Base-by-base conservation (phyloP, 2,797 vertebrate genomes). In the Anguilla pacifica region DNA sequence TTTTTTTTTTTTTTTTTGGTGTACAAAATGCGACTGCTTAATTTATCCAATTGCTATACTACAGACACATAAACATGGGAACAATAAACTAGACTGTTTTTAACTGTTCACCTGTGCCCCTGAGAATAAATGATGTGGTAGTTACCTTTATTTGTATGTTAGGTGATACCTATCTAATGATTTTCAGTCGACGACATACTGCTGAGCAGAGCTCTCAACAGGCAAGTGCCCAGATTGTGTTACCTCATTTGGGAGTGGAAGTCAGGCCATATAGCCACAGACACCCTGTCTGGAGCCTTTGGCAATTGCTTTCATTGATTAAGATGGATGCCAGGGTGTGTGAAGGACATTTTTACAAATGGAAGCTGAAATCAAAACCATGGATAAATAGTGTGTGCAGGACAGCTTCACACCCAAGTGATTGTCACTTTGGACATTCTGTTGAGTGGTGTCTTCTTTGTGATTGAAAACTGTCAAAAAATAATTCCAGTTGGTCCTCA, bases 391-490 rank as follows among this genome's bases (percentile, higher is more conserved):
- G 91, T 88, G 83, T 92, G 90, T 57, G 11, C 72, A 86, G 89
- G 91, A 90, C 88, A 88, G 90, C 91, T 86, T 88, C 22, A 85
- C 90, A 88, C 88, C 67, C 43, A 93, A 93, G 89, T 92, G 94
- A 94, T 94, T 94, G 93, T 92, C 93, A 93, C 91, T 46, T 91
- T 87, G 90, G 86, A 87, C 86, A 85, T 88, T 86, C 89, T 25
- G 53, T 91, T 91, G 93, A 91, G 93, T 92, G 94, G 93, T 87
- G 92, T 92, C 89, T 85, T 86, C 87, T 90, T 82, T 86, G 88
- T n/a, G 92, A 94, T 94, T 89, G 94, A 95, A 92, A 91, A 85
- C 87, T 64, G 87, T 91, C 87, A 64, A 82, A 51, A 81, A 51
- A 49, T 51, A 79, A 79, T 25, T 15, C 25, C 22, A 51, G 79